These are phyloP conservation scores for Luehdorfia chinensis DNA, from an alignment of 1,140 invertebrate genomes.

Conservation along the genomic window DNA sequence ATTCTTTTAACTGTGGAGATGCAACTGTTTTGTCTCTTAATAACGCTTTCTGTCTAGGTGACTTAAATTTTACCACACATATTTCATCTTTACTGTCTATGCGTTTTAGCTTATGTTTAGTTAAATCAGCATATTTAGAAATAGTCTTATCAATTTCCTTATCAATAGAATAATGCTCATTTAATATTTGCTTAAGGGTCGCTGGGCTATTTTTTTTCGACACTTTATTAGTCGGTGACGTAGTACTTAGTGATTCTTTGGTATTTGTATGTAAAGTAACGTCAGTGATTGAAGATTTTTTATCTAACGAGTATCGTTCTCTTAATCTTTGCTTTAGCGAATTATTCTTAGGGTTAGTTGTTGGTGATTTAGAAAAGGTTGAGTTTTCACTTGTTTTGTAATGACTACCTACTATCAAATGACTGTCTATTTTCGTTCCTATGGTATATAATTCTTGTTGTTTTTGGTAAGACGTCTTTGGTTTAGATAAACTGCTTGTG, in stretches of 20 bases:
- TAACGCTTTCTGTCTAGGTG: not conserved
- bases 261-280: not conserved
- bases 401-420: not conserved
- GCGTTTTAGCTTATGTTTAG: conserved; percentile 1
- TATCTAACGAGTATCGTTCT: conserved; percentile 7
- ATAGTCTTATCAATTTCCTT: conserved; percentile 13
- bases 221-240: not conserved
- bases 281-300: too few species aligned
- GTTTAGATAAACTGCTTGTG: too few species aligned
- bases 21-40: not conserved
- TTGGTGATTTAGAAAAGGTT: too few species aligned
- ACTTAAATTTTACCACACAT: too few species aligned
- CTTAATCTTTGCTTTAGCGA: conserved; percentile 8
- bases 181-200: conserved; percentile 11
- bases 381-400: too few species aligned
- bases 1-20: not conserved
- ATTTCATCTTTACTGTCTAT: conserved; percentile 3
- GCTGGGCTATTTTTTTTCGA: conserved; percentile 1
- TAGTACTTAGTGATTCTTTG: not conserved
- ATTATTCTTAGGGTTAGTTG: too few species aligned
- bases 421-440: conserved; percentile 1
- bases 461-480: conserved; percentile 3
- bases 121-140: conserved; percentile 14
- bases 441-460: conserved; percentile 1
- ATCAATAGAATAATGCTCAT: conserved; percentile 12